Percentiles rank a stretch among this genome's conserved stretches.
phyloP scores from a whole-genome alignment of 2,113 vertebrate species.

The Mus musculus region GRCm39 chr1:118537001-118537500 shows the following conservation, averaged over 20 bases:
- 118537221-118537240: slow-evolving; percentile 65
- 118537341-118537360: neutral
- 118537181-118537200: slow-evolving; percentile 84
- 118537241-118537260: neutral
- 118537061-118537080: slow-evolving; percentile 97
- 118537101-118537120: slow-evolving; percentile 95
- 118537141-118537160: slow-evolving; percentile 97
- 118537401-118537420: neutral
- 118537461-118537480: accelerated
- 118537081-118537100: slow-evolving; percentile 91
- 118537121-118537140: slow-evolving; percentile 89
- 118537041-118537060: slow-evolving; percentile 91
- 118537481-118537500: neutral
- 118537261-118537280: accelerated
- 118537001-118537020: slow-evolving; percentile 60
- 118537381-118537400: neutral
- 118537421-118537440: too few relatives aligned
- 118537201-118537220: slow-evolving; percentile 95
- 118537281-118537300: too few relatives aligned
- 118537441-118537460: too few relatives aligned
- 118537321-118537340: accelerated
- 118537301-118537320: accelerated
- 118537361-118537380: neutral
- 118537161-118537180: slow-evolving; percentile 89
- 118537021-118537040: slow-evolving; percentile 65